These are phyloP conservation scores for Puffinus mauretanicus DNA, from an alignment of 2,113 vertebrate species.

Conservation along the genomic window DNA sequence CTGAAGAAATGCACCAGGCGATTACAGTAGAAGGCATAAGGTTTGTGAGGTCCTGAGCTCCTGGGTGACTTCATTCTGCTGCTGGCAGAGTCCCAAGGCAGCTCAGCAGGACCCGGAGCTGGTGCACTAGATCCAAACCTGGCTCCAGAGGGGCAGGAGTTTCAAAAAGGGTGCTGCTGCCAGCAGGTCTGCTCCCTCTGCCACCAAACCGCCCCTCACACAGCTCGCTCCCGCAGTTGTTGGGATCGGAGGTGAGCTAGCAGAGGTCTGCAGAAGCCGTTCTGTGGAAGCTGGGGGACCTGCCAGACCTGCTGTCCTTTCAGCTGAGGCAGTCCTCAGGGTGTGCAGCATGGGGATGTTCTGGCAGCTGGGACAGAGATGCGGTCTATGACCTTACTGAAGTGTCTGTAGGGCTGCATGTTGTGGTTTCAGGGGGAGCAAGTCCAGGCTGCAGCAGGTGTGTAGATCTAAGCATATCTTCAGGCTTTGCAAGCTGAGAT, in stretches of 20 bases:
- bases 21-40: neutral
- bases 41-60: neutral
- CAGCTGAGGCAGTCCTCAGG: neutral
- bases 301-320: neutral
- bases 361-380: neutral
- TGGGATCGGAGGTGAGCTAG: neutral
- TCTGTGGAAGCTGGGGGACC: rapidly evolving
- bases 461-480: neutral
- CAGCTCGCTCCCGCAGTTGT: rapidly evolving
- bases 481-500: neutral
- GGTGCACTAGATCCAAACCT: neutral
- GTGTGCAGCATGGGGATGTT: neutral
- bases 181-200: neutral
- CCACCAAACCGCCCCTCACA: neutral
- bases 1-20: neutral
- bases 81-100: neutral
- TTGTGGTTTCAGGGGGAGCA: neutral
- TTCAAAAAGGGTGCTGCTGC: neutral
- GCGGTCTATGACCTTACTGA: rapidly evolving
- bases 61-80: neutral
- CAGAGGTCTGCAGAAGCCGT: neutral
- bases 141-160: neutral
- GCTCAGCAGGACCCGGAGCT: neutral
- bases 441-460: slow-evolving; percentile 3
- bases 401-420: neutral